Base-by-base conservation (phyloP, 2,113 vertebrate genomes). In the Herpetotheres cachinnans region DNA sequence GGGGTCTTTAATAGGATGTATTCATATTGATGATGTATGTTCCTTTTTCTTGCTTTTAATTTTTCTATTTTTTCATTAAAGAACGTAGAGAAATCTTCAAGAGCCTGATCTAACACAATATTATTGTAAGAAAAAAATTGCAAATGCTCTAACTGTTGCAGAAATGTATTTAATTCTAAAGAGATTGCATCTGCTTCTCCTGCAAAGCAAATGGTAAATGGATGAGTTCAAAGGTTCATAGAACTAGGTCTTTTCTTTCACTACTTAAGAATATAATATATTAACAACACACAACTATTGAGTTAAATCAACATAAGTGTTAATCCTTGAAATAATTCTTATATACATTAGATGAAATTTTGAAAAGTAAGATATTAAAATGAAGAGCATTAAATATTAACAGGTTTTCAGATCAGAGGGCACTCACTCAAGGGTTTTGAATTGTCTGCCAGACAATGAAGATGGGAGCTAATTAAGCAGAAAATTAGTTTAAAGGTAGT, bases 401-500 rank as follows among this genome's bases (percentile, higher is more conserved):
- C 32, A 83, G 49, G 10, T 71, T 95, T 97, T 96, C 58, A 90
- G 47, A 95, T 81, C 79, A 92, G 44, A 96, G 96, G 85, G 10
- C 24, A 82, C 44, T 85, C 19, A 78, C 13, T 93, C 47, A 97
- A 86, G 29, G 49, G 13, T 42, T 96, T 97, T 95, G 49, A 96
- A 96, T 88, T 90, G 50, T 85, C 54, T 95, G 25, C 9, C 70
- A 81, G 40, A 95, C 38, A 93, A 94, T 49, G 34, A 96, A 50
- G 54, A 86, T 84, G 36, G 32, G 11, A 93, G 40, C 6, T 93
- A 88, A 97, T 96, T 93, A 95, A 97, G 69, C n/a, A 95, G 30
- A 89, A 97, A 94, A 85, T 82, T 93, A 91, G 71, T 79, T 94
- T 56, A 96, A 94, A 94, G 16, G 26, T 92, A 90, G 21, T 81